Conservation (phyloP, 2,797 vertebrate species). For the Chelon auratus region DNA sequence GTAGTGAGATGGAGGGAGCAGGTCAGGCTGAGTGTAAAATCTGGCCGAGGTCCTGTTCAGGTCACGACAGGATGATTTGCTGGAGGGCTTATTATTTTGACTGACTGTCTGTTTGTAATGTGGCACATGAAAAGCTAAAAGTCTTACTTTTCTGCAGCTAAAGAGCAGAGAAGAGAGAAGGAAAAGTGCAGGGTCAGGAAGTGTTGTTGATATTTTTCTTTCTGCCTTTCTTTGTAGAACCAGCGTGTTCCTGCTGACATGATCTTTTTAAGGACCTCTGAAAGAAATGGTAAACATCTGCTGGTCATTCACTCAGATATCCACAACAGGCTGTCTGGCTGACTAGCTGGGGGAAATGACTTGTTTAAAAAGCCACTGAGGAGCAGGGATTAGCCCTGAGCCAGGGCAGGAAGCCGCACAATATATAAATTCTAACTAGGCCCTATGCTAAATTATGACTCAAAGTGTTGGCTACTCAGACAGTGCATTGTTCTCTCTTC, state of each 20-base stretch:
- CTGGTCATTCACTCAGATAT: conserved; percentile 85
- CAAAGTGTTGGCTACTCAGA: conserved; percentile 18
- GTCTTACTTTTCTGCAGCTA: conserved; percentile 47
- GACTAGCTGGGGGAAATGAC: conserved; percentile 64
- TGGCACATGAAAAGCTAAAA: conserved; percentile 66
- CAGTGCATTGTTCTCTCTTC: conserved; percentile 26
- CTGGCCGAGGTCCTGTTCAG: conserved; percentile 59
- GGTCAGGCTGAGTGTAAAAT: conserved; percentile 68
- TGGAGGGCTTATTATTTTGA: conserved; percentile 68
- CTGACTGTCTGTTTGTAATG: conserved; percentile 67
- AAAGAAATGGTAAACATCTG: conserved; percentile 98
- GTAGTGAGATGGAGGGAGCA: conserved; percentile 28
- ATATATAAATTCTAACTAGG: conserved; percentile 69
- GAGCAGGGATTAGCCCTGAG: conserved; percentile 79
- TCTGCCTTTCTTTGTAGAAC: conserved; percentile 88
- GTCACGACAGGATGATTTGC: conserved; percentile 69
- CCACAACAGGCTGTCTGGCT: conserved; percentile 59
- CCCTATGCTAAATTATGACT: conserved; percentile 61
- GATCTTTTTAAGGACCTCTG: conserved; percentile 99
- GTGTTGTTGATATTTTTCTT: conserved; percentile 71
- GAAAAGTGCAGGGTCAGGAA: conserved; percentile 49
- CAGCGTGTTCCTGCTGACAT: conserved; percentile 99
- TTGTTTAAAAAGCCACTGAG: conserved; percentile 78
- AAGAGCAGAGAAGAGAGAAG: conserved; percentile 37
- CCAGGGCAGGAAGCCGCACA: conserved; percentile 72